phyloP scores from a whole-genome alignment of 1,140 invertebrate species.

The Neodiprion pinetum region DNA sequence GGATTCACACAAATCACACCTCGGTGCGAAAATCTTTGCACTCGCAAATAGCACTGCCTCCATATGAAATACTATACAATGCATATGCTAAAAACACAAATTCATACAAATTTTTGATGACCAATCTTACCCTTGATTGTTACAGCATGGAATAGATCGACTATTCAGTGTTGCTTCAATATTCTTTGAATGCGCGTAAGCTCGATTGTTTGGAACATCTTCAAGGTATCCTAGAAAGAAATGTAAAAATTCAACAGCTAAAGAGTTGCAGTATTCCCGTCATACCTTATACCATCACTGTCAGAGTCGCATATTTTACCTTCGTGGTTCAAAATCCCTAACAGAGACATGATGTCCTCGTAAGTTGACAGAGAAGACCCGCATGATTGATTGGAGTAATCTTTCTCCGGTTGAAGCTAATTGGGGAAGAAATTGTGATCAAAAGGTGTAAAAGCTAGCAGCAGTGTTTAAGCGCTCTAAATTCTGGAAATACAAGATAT shows the following conservation, averaged over 20 bases:
- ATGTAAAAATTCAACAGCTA: background rate
- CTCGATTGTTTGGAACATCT: background rate
- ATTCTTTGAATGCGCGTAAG: background rate
- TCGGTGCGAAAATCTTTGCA: too few relatives aligned
- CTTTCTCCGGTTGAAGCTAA: slow-evolving; percentile 49
- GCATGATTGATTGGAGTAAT: slow-evolving; percentile 30
- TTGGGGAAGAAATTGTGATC: background rate
- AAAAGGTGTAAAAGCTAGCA: too few relatives aligned
- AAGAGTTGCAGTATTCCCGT: background rate
- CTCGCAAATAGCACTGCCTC: too few relatives aligned
- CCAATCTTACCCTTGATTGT: background rate
- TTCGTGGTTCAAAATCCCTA: slow-evolving; percentile 43
- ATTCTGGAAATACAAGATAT: too few relatives aligned
- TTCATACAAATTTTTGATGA: too few relatives aligned
- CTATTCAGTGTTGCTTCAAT: background rate
- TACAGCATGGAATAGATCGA: background rate
- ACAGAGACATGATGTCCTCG: slow-evolving; percentile 52
- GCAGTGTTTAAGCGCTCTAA: too few relatives aligned
- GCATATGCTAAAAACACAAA: too few relatives aligned
- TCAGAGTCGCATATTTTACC: slow-evolving; percentile 5
- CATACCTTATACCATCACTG: too few relatives aligned
- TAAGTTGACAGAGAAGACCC: slow-evolving; percentile 39
- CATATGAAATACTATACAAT: too few relatives aligned
- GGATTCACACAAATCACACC: too few relatives aligned
- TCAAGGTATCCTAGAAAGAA: background rate